Base-by-base conservation (phyloP, 2,113 vertebrate genomes). In the Gymnocephalus cernua region DNA sequence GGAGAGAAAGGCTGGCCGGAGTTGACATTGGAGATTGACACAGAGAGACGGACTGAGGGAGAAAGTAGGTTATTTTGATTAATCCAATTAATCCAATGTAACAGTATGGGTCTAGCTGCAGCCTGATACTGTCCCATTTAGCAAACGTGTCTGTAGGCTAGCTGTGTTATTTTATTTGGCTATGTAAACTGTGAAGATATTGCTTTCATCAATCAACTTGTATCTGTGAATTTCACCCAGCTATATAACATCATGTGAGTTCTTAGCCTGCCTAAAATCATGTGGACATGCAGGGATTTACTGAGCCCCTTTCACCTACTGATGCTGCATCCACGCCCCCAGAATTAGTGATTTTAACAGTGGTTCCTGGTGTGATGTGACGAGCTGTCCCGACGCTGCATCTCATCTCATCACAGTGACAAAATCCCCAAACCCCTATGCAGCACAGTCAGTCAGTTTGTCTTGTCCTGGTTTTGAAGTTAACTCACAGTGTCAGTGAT, bases 1-100 rank as follows among this genome's bases (percentile, higher is more conserved):
- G 72, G 63, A 78, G 63, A 38, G 41, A 6, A 11, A 61, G 68
- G 53, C 56, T 88, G 91, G 91, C 82, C 83, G 29, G 71, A 70
- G 79, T 65, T 92, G 94, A 94, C 93, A 92, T 94, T 95, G 95
- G 86, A 75, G 87, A 91, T 91, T 93, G 94, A 93, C 92, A 93
- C 84, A 84, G 75, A 76, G 71, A 71, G 44, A 54, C 53, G 61
- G 61, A 57, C 54, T 72, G 13, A 77, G 71, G 23, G 53, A 64
- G 41, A 53, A 65, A 79, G 64, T 77, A 63, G 75, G 82, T 87
- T 58, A 74, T 72, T 69, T 48, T 29, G 16, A 62, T 67, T 32
- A 12, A 64, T 80, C 45, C 25, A 66, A 29, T 63, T 45, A 67
- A 27, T 77, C 51, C 51, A 87, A 15, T 72, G 27, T 68, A 9